Base-by-base conservation (phyloP, 2,888 invertebrate species). In the Meta bourneti region DNA sequence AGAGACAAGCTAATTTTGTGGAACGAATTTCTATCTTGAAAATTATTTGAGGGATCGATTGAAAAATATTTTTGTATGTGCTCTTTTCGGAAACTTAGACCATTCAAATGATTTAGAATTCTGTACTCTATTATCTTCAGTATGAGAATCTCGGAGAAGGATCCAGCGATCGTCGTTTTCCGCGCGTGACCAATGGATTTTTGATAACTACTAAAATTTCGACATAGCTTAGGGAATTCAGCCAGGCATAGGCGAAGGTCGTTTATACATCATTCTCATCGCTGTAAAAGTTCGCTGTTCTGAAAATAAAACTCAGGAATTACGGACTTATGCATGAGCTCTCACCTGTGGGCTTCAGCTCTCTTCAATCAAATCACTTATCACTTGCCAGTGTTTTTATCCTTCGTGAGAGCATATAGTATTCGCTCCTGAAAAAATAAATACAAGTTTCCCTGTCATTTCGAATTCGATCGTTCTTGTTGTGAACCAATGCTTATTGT, bases 231-330 rank as follows among this genome's bases (percentile, higher is more conserved):
- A 74, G 84, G 48, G 74, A 75, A 75, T 54, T 54, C 75, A n/a
- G 84, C 74, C 84, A 84, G 84, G 84, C 84, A 54, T 84, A n/a
- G 54, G 34, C 75, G 82, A 84, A 84, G 84, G 84, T 84, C 84
- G 84, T 84, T 75, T 48, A 52, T 84, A 74, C 61, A 34, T 54
- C 75, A 54, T 84, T 84, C 84, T 51, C 74, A 84, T 75, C 84
- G 34, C 71, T 69, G 78, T n/a, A 13, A 48, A 69, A 69, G 61
- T 69, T 80, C 34, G 34, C 52, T 52, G 20, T 83, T 61, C 54
- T 75, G 75, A 82, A 71, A 19, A 70, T 19, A 52, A 82, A 5
- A n/a, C 78, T 48, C 20, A 84, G 84, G 84, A 84, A 84, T 75
- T 74, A 84, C 84, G 84, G 82, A 51, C 52, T 16, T 61, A 52